These are phyloP conservation scores for Macrobrachium rosenbergii DNA, from an alignment of 1,140 invertebrate species.

Conservation along the genomic window DNA sequence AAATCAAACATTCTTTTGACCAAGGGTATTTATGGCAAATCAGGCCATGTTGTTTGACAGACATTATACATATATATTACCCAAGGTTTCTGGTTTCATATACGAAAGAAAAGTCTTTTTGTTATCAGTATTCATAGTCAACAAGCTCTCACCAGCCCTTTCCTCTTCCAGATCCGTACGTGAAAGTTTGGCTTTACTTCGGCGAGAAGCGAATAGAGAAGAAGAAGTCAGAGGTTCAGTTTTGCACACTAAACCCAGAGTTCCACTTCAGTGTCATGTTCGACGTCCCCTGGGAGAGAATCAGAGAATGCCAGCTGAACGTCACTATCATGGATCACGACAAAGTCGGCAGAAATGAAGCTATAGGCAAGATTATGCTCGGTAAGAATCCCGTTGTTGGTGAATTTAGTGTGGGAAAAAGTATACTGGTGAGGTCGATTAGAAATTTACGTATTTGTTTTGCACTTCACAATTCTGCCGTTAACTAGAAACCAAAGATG, in stretches of 20 bases:
- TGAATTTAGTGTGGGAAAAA: too few relatives aligned
- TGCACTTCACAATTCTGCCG: too few relatives aligned
- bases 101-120: neutral
- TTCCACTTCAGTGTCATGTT: conserved; percentile 82
- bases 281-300: conserved; percentile 87
- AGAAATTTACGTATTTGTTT: too few relatives aligned
- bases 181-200: conserved; percentile 96
- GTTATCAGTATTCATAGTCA: neutral
- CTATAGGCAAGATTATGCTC: conserved; percentile 89
- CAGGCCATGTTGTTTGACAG: neutral
- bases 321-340: conserved; percentile 97
- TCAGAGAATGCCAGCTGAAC: conserved; percentile 90
- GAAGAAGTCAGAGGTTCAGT: conserved; percentile 95
- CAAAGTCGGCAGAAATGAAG: conserved; percentile 92
- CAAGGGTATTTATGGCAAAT: neutral
- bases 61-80: too few relatives aligned
- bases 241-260: conserved; percentile 91
- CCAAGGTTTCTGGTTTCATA: too few relatives aligned
- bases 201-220: conserved; percentile 95
- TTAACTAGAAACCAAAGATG: too few relatives aligned
- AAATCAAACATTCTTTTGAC: too few relatives aligned
- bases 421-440: too few relatives aligned
- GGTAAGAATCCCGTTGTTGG: conserved; percentile 68
- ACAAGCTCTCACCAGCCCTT: neutral
- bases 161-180: conserved; percentile 87